Percentiles rank a stretch among this genome's conserved stretches.
Evolutionary conservation across 2,888 invertebrate species (phyloP).

Genomic region (Athalia rosae): DNA sequence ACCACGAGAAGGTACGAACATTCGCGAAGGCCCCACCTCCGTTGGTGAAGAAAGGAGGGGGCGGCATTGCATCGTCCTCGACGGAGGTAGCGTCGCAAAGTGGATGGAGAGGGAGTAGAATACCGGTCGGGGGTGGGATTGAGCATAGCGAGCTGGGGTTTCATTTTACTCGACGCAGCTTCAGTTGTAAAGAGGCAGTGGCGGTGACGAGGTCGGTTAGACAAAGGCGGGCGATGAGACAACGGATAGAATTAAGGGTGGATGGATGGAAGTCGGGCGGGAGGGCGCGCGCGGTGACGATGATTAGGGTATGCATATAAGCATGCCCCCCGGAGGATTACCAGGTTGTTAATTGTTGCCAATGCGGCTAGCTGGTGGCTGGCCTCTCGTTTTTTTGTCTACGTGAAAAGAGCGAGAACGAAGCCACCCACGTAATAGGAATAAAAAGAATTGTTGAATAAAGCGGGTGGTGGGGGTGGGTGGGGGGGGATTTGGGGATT

Average conservation of each 20-base stretch:
- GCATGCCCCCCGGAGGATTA: conserved; percentile 30
- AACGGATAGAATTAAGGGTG: conserved; percentile 35
- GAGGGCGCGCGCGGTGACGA: conserved; percentile 30
- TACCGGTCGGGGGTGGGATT: background rate
- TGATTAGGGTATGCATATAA: conserved; percentile 38
- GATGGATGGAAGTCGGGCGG: conserved; percentile 36
- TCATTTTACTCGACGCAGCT: conserved; percentile 6
- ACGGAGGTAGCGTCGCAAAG: background rate
- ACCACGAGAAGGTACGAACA: conserved; percentile 31
- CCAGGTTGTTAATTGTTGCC: conserved; percentile 12
- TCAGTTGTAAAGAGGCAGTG: conserved; percentile 57
- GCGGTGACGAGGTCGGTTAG: conserved; percentile 45
- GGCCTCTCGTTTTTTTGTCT: conserved; percentile 15
- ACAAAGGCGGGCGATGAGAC: conserved; percentile 36
- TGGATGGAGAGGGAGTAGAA: background rate
- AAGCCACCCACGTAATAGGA: too few relatives aligned
- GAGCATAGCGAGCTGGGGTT: background rate
- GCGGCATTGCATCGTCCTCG: conserved; percentile 24
- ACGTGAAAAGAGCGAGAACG: too few relatives aligned
- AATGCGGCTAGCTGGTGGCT: conserved; percentile 37
- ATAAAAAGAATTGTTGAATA: background rate
- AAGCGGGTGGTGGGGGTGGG: background rate
- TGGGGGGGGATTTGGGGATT: background rate
- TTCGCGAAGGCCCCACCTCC: conserved; percentile 12
- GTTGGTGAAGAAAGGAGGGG: background rate